Evolutionary conservation across 2,797 vertebrate genomes (phyloP), one percentile per base, ranked within the genome.

Genomic region (Trichosurus vulpecula): DNA sequence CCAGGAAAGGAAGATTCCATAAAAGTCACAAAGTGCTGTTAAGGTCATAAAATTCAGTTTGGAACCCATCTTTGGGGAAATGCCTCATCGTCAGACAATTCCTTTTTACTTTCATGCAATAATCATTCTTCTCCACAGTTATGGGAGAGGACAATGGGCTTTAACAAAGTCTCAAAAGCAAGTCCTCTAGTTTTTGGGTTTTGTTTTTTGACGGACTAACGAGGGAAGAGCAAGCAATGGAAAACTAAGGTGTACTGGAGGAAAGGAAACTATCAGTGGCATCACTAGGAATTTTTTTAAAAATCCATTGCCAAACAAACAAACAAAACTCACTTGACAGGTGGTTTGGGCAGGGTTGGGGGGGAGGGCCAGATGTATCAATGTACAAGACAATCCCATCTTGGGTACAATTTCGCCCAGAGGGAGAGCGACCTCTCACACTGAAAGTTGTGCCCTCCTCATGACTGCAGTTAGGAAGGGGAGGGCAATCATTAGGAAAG

Each of bases 31-130:
- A 91, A 90, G 0, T 52, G 93, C 19, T 52, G 31, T 90, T 52
- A 35, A 47, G 9, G 6, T 91, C 91, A 94, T 61, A 96, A 96
- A 94, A 93, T 61, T 66, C 58, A 92, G 92, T 61, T 95, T 90
- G 30, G 52, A 96, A 92, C 41, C 53, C 25, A 94, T 87, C n/a
- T 89, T 30, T 87, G 93, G 91, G 92, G 41, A 13, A 93, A 93
- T 57, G 56, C 19, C 29, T 51, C 81, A 51, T 87, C 12, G 47
- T 87, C 52, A 96, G 91, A 91, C 54, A 27, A 93, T 47, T 19
- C 51, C 55, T 56, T 55, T 95, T 95, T 91, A 29, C 14, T 90
- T 93, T 96, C 74, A 93, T 58, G 52, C 29, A 54, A 11, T 56
- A 94, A 93, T 90, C 35, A 52, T 66, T 53, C 58, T 94, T 94